Evolutionary conservation across 2,113 vertebrate species (phyloP).

Genomic region (Cromileptes altivelis): DNA sequence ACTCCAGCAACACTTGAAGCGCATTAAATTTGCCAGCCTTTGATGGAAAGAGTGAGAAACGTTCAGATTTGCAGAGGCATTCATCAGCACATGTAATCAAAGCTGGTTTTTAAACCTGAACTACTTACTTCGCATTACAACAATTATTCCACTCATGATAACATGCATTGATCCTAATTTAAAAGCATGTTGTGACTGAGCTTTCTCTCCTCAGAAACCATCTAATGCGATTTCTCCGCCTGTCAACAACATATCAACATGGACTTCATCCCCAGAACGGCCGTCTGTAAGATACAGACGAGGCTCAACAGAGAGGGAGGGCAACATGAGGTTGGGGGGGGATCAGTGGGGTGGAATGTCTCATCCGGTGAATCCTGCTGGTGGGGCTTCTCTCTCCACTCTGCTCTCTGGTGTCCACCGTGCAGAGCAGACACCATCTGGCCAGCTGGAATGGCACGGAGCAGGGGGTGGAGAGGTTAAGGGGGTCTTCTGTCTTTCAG

Average conservation of each 20-base stretch:
- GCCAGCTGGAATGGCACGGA: constrained; percentile 75
- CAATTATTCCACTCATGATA: not conserved
- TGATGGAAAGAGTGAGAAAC: constrained; percentile 3
- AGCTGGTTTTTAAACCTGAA: not conserved
- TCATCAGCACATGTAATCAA: not conserved
- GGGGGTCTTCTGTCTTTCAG: constrained; percentile 49
- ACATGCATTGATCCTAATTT: not conserved
- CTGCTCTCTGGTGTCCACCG: constrained; percentile 58
- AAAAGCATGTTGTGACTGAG: not conserved
- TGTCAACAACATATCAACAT: constrained; percentile 50
- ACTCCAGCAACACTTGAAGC: constrained; percentile 26
- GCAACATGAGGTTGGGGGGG: not conserved
- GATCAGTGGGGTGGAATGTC: constrained; percentile 42
- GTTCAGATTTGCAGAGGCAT: not conserved
- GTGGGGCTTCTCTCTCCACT: constrained; percentile 59
- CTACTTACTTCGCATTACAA: not conserved
- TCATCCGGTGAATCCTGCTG: constrained; percentile 60
- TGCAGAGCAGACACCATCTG: constrained; percentile 78
- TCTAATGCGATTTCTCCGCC: constrained; percentile 43
- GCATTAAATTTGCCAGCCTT: not conserved
- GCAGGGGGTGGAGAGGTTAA: constrained; percentile 58
- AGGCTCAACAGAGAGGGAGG: not conserved
- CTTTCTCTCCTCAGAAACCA: constrained; percentile 2
- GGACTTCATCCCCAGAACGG: constrained; percentile 43
- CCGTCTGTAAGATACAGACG: constrained; percentile 24